A percentile compares a stretch with the other conserved stretches of the same genome.
These are phyloP conservation scores for Hyposoter dolosus DNA, from an alignment of 2,888 invertebrate species.

Conservation along the genomic window DNA sequence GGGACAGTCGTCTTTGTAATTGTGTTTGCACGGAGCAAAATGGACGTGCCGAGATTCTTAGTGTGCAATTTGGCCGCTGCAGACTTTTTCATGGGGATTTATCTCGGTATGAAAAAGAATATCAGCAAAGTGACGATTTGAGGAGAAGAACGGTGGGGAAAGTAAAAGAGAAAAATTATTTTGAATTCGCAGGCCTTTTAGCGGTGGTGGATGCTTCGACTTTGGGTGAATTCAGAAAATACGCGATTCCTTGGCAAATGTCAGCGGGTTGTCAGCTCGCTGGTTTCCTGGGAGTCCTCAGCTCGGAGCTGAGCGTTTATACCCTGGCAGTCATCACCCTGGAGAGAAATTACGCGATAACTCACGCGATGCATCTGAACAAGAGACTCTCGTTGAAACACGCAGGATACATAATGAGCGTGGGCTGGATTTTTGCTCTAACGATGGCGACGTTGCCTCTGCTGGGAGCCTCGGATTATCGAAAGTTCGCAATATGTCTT, in stretches of 20 bases:
- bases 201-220: constrained; percentile 98
- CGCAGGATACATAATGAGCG: constrained; percentile 96
- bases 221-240: constrained; percentile 97
- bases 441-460: constrained; percentile 95
- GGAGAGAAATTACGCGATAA: constrained; percentile 98
- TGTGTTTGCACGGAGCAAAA: constrained; percentile 95
- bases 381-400: constrained; percentile 96
- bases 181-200: constrained; percentile 89
- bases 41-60: constrained; percentile 98
- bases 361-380: constrained; percentile 98
- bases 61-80: constrained; percentile 98
- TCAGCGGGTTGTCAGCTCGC: constrained; percentile 96
- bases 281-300: constrained; percentile 97
- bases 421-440: constrained; percentile 96
- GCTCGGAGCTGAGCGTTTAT: constrained; percentile 97
- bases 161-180: constrained; percentile 4
- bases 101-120: constrained; percentile 88
- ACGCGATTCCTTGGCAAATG: constrained; percentile 99
- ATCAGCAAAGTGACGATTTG: not conserved
- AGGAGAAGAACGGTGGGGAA: not conserved
- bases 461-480: constrained; percentile 96
- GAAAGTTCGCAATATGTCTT: constrained; percentile 98
- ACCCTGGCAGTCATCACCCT: constrained; percentile 98
- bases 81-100: constrained; percentile 98
- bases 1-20: constrained; percentile 98